Evolutionary conservation across 2,797 vertebrate species (phyloP).

Genomic region (Pempheris klunzingeri): DNA sequence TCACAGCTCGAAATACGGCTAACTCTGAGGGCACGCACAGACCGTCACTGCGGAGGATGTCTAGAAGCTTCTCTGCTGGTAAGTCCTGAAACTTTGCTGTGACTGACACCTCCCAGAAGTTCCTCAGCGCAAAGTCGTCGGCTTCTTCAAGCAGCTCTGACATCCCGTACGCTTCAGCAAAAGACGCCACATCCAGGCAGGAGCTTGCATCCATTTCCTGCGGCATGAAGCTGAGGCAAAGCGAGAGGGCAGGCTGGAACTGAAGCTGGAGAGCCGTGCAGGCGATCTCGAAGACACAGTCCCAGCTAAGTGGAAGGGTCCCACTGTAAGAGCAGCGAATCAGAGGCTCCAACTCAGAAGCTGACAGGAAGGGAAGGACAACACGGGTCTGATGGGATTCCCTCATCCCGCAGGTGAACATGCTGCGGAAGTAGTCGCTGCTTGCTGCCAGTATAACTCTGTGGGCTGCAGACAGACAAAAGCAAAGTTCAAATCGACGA

Average conservation of each 20-base stretch:
- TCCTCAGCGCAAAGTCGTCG: conserved; percentile 87
- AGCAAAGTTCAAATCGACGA: background rate
- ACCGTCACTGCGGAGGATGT: conserved; percentile 83
- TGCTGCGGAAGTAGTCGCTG: conserved; percentile 89
- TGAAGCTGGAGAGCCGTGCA: conserved; percentile 91
- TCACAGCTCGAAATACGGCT: conserved; percentile 87
- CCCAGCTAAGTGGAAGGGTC: conserved; percentile 86
- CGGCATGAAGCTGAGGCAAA: conserved; percentile 88
- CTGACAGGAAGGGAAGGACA: conserved; percentile 75
- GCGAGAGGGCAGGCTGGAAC: conserved; percentile 84
- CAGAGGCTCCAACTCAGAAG: conserved; percentile 83
- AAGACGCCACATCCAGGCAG: conserved; percentile 87
- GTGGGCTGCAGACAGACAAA: conserved; percentile 81
- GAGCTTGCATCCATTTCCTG: conserved; percentile 81
- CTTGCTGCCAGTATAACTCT: conserved; percentile 87
- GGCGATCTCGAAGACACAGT: conserved; percentile 87
- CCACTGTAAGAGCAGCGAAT: conserved; percentile 89
- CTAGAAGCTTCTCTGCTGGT: conserved; percentile 82
- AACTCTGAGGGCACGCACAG: conserved; percentile 89
- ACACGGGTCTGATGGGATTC: conserved; percentile 83
- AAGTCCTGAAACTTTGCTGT: conserved; percentile 89
- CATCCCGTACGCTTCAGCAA: conserved; percentile 88
- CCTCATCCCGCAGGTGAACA: conserved; percentile 91
- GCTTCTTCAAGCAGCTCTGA: conserved; percentile 83
- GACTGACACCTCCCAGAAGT: conserved; percentile 87